phyloP scores from a whole-genome alignment of 2,888 invertebrate species.

The Heliconius sara region DNA sequence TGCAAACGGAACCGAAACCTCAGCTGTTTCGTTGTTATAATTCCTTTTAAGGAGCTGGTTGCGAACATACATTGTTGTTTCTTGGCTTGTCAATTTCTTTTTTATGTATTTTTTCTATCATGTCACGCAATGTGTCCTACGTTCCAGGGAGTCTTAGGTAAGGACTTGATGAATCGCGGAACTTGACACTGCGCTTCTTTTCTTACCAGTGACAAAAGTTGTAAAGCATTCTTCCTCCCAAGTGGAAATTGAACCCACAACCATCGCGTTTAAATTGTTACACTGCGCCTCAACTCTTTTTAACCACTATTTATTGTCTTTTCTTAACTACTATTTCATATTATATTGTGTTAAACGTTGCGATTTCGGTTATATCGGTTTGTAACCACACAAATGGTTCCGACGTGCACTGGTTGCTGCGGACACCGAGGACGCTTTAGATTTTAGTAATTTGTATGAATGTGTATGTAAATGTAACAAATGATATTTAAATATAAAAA shows the following conservation, averaged over 20 bases:
- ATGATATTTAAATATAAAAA: constrained; percentile 67
- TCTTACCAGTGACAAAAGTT: too few species aligned
- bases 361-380: background rate
- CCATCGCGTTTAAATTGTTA: too few species aligned
- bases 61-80: background rate
- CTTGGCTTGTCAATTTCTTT: background rate
- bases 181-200: background rate
- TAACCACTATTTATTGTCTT: background rate
- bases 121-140: too few species aligned
- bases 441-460: constrained; percentile 73
- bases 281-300: too few species aligned
- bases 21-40: background rate
- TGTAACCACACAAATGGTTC: background rate
- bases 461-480: constrained; percentile 78
- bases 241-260: background rate
- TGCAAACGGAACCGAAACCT: background rate
- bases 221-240: too few species aligned
- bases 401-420: constrained; percentile 1
- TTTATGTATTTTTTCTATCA: too few species aligned
- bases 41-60: background rate
- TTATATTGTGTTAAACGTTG: background rate
- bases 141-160: too few species aligned
- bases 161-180: background rate
- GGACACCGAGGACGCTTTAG: constrained; percentile 75
- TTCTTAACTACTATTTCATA: background rate